phyloP scores from a whole-genome alignment of 92 coral and sea anemone species.

The Micromussa lordhowensis region DNA sequence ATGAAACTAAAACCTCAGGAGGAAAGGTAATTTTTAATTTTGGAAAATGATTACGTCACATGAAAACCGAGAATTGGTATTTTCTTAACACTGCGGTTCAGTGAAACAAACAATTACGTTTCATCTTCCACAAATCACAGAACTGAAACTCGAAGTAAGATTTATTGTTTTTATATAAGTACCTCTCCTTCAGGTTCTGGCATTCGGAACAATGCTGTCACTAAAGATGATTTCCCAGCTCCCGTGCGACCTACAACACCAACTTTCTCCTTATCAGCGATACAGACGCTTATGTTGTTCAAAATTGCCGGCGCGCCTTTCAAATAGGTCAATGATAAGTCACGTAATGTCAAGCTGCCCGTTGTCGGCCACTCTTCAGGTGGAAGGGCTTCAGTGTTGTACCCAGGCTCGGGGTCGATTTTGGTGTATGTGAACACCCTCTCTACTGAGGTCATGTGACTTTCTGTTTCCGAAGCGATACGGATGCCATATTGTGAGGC shows the following conservation, averaged over 20 bases:
- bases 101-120: too few relatives aligned
- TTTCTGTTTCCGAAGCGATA: constrained; percentile 27
- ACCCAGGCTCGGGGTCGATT: constrained; percentile 41
- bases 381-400: constrained; percentile 14
- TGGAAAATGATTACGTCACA: too few relatives aligned
- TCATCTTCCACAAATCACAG: too few relatives aligned
- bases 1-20: too few relatives aligned
- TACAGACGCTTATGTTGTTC: constrained; percentile 10
- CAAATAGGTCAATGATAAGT: constrained; percentile 23
- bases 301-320: constrained; percentile 15
- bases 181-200: constrained; percentile 50
- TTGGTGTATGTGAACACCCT: constrained; percentile 26
- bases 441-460: constrained; percentile 40
- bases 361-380: constrained; percentile 32
- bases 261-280: constrained; percentile 44
- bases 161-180: not conserved
- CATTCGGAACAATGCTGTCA: constrained; percentile 45
- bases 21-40: too few relatives aligned
- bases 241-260: constrained; percentile 50
- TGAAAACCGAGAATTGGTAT: too few relatives aligned
- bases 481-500: constrained; percentile 23
- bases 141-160: not conserved
- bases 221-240: constrained; percentile 48
- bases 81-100: too few relatives aligned
- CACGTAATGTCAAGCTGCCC: constrained; percentile 13